Conservation (phyloP, 2,113 vertebrate genomes). For the Oreochromis tanganicae region DNA sequence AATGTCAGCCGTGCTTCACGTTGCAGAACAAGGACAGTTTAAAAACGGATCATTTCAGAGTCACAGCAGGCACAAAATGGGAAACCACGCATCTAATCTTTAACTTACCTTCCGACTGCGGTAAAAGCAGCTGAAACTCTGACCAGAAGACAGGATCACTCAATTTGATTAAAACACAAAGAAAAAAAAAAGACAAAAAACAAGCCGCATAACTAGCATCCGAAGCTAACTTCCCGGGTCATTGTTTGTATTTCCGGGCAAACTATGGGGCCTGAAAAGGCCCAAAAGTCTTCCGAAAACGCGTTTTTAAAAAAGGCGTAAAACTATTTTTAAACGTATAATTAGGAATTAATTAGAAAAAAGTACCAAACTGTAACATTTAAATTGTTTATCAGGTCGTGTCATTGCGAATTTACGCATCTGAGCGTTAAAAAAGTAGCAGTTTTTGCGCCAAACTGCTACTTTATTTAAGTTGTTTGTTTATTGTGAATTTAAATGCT, state of each 20-base stretch:
- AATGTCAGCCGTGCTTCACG: neutral
- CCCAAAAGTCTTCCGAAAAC: neutral
- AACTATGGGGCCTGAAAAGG: neutral
- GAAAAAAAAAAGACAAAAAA: neutral
- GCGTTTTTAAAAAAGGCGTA: neutral
- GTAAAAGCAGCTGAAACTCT: neutral
- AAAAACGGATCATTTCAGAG: accelerated
- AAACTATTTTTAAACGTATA: neutral
- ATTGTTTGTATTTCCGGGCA: neutral
- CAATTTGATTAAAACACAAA: neutral
- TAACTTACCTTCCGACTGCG: neutral
- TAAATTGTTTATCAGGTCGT: neutral
- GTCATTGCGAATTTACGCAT: neutral
- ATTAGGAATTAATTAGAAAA: neutral
- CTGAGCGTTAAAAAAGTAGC: neutral
- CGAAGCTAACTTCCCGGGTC: neutral
- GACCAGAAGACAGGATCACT: neutral
- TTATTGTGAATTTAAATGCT: neutral
- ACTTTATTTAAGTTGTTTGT: neutral
- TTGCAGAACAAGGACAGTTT: neutral
- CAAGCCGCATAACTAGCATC: neutral
- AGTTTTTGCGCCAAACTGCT: neutral
- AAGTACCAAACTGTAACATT: neutral
- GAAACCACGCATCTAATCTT: neutral
- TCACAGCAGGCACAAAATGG: accelerated